Conservation (phyloP, 2,797 vertebrate genomes). For the Leptodactylus fallax region DNA sequence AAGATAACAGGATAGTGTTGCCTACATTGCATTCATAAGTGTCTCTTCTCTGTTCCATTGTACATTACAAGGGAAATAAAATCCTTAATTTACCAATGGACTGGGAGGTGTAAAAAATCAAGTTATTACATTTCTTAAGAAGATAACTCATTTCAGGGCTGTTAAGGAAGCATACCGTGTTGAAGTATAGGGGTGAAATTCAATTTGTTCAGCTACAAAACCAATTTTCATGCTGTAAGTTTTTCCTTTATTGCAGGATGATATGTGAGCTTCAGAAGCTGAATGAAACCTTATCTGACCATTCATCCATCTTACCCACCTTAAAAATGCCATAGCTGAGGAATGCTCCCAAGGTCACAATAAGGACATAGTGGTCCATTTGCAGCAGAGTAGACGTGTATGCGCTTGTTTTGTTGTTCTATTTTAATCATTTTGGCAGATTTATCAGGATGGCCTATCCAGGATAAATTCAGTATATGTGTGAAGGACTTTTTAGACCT, state of each 20-base stretch:
- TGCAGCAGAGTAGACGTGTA: background rate
- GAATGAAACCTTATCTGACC: slow-evolving; percentile 62
- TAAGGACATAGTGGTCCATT: slow-evolving; percentile 41
- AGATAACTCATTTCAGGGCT: slow-evolving; percentile 65
- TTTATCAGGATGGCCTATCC: slow-evolving; percentile 32
- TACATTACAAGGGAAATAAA: slow-evolving; percentile 59
- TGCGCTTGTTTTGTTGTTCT: slow-evolving; percentile 28
- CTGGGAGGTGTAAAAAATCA: slow-evolving; percentile 64
- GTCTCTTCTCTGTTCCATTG: slow-evolving; percentile 44
- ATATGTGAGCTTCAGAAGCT: slow-evolving; percentile 63
- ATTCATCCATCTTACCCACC: slow-evolving; percentile 62
- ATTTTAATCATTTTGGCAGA: slow-evolving; percentile 45
- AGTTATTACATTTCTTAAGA: slow-evolving; percentile 64
- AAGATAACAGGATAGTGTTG: slow-evolving; percentile 22
- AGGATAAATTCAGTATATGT: slow-evolving; percentile 29
- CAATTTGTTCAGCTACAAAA: slow-evolving; percentile 66
- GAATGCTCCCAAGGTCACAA: slow-evolving; percentile 57
- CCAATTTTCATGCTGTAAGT: slow-evolving; percentile 65
- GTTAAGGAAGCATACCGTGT: slow-evolving; percentile 64
- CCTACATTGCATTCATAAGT: slow-evolving; percentile 49
- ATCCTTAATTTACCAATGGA: slow-evolving; percentile 61
- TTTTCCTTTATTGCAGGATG: slow-evolving; percentile 64
- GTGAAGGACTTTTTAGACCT: slow-evolving; percentile 34
- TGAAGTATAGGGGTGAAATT: slow-evolving; percentile 62
- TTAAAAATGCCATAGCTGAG: slow-evolving; percentile 55